These are phyloP conservation scores for Drosophila austrosaltans DNA, from an alignment of 2,888 invertebrate genomes.

Conservation along the genomic window DNA sequence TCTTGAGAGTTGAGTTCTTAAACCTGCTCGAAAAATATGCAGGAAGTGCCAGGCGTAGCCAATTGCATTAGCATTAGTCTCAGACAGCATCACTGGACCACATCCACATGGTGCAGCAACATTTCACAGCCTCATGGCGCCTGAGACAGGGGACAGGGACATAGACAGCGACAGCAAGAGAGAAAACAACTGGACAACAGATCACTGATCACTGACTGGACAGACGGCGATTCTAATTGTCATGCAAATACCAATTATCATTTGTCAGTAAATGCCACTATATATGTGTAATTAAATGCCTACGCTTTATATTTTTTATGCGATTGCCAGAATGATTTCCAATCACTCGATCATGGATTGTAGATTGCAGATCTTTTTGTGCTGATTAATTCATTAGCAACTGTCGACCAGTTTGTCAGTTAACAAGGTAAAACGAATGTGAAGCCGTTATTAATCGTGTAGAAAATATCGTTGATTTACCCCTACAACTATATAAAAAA, in stretches of 20 bases:
- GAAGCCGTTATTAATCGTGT: constrained; percentile 58
- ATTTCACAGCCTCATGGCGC: constrained; percentile 72
- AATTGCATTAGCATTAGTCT: constrained; percentile 71
- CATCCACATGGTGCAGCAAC: constrained; percentile 48
- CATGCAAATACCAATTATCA: constrained; percentile 76
- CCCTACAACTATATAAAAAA: constrained; percentile 27
- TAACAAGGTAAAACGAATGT: constrained; percentile 41
- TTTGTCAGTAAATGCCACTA: constrained; percentile 64
- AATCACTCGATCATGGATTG: constrained; percentile 35
- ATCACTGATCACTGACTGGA: constrained; percentile 29
- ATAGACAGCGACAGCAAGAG: not conserved
- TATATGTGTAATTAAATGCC: constrained; percentile 62
- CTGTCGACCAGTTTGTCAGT: constrained; percentile 70
- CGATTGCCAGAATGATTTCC: constrained; percentile 51
- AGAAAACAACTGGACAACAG: constrained; percentile 9
- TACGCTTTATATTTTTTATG: constrained; percentile 45
- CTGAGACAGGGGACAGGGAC: constrained; percentile 27
- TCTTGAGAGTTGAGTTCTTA: constrained; percentile 22
- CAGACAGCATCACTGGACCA: constrained; percentile 22
- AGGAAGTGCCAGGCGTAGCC: constrained; percentile 67
- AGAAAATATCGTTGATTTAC: constrained; percentile 47
- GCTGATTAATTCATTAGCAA: constrained; percentile 69
- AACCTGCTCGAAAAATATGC: constrained; percentile 62
- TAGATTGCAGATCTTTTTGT: constrained; percentile 30
- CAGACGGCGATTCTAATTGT: constrained; percentile 63